Evolutionary conservation across 2,888 invertebrate species (phyloP), one percentile per base, ranked within the genome.

Genomic region (Drosophila neotestacea): DNA sequence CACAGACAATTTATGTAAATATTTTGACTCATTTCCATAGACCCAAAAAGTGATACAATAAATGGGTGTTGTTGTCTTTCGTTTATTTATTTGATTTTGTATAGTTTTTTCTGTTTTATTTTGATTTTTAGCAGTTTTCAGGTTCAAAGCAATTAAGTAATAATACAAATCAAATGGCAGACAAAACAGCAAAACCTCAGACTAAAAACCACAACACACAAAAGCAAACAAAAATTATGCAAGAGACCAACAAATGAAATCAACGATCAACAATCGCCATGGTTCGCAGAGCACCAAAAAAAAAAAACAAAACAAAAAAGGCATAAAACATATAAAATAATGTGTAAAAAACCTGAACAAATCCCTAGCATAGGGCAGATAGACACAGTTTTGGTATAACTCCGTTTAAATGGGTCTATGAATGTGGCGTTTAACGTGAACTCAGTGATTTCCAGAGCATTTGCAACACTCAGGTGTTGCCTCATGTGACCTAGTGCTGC

Each of bases 131-230:
- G 56, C 65, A 48, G 70, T 66, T 86, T 84, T 84, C 84, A 84
- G 84, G 84, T 86, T 84, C 84, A 84, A 84, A 86, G 81, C 84
- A 77, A 84, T 84, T 84, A 84, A 86, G 84, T 84, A 84, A 84
- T 84, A 84, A 86, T 73, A 79, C 84, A 84, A 84, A 84, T 84
- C 84, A 86, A 84, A 84, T 64, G 63, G 28, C 58, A 22, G 59
- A 66, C 74, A 65, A 74, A 74, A 70, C 50, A 58, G 46, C 50
- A 65, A 75, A 66, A 6, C 62, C 61, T 54, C 68, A 70, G 38
- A 46, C 47, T 48, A 52, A 46, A 55, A 66, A 47, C 55, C 44
- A 63, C 32, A 74, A 48, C 27, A 36, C 10, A 30, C 50, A 56
- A 51, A 54, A 67, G 51, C 22, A 3, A 67, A 48, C 60, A 47